A percentile compares a stretch with the other conserved stretches of the same genome.
Evolutionary conservation across 53 echinoderm and acorn worm species (phyloP).

Genomic region (Astropecten irregularis): DNA sequence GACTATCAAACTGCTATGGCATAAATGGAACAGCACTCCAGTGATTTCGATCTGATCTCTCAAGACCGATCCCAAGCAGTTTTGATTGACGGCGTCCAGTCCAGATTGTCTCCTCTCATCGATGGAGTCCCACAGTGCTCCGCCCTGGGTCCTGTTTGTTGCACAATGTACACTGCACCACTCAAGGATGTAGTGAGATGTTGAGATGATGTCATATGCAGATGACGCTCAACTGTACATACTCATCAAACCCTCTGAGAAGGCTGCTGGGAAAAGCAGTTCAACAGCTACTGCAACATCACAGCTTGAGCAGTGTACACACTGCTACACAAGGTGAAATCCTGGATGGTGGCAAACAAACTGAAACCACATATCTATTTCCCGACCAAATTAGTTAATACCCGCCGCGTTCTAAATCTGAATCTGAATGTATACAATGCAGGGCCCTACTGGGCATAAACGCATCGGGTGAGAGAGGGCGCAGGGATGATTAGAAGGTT

Average conservation of each 20-base stretch:
- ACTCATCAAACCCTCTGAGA: slow-evolving; percentile 9
- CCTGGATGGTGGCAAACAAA: slow-evolving; percentile 5
- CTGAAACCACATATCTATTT: slow-evolving; percentile 10
- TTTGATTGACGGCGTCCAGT: slow-evolving; percentile 9
- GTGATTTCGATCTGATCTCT: slow-evolving; percentile 18
- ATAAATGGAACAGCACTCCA: slow-evolving; percentile 18
- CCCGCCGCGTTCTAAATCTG: too few species aligned
- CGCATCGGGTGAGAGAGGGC: too few species aligned
- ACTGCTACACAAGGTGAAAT: slow-evolving; percentile 17
- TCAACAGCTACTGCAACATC: slow-evolving; percentile 4
- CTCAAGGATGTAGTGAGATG: slow-evolving; percentile 17
- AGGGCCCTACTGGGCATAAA: too few species aligned
- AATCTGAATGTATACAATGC: too few species aligned
- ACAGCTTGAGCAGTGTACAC: slow-evolving; percentile 13
- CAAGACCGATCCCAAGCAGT: not conserved
- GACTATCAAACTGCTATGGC: slow-evolving; percentile 27
- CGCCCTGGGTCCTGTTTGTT: slow-evolving; percentile 7
- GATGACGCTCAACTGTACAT: too few species aligned
- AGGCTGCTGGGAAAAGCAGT: too few species aligned
- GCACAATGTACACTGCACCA: slow-evolving; percentile 17
- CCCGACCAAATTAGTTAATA: too few species aligned
- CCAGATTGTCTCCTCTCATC: not conserved
- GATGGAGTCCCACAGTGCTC: slow-evolving; percentile 34
- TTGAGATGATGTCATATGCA: slow-evolving; percentile 20
- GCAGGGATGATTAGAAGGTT: too few species aligned